Evolutionary conservation across 2,888 invertebrate species (phyloP), one percentile per base, ranked within the genome.

Genomic region (Conus canariensis): DNA sequence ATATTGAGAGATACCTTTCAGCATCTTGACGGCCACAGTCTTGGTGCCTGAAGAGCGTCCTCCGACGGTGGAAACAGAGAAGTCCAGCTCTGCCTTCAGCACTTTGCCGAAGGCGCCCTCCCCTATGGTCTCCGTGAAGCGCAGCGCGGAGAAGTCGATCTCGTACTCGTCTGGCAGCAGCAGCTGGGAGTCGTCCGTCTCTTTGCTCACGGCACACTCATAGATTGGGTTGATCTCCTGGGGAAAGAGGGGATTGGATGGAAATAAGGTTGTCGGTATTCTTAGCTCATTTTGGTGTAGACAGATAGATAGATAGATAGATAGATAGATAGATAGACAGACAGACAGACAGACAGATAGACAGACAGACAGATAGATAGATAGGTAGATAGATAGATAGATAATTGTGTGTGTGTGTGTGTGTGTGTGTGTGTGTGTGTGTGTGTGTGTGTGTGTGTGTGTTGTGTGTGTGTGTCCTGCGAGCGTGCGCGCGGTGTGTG

Each of bases 61-160:
- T 12, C 83, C 82, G 6, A 83, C n/a, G 5, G 58, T 10, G 22
- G 58, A n/a, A 9, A 77, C 7, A 19, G 56, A 25, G n/a, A 67
- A 90, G 10, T 89, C 88, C 0, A 92, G 88, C 96, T 97, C 97
- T 0, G 97, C 98, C 85, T 97, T 97, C 85, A 97, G 97, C 7
- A 98, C 98, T 83, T 98, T 97, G 0, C 98, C 98, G 95, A 98
- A 98, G 10, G 98, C 98, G 5, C 98, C 98, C 95, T 98, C 98
- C 0, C 98, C 98, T 87, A 98, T 96, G 5, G 98, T 97, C 93
- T 97, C 97, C 93, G 97, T 97, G 56, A 98, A 96, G 22, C 96
- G 94, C 12, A 98, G 96, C 91, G 97, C 96, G 67, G 97, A 97
- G 0, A 97, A 96, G 22, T 97, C 97, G 22, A 98, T 96, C 96